Base-by-base conservation (phyloP, 2,888 invertebrate genomes). In the Drosophila anomelani region DNA sequence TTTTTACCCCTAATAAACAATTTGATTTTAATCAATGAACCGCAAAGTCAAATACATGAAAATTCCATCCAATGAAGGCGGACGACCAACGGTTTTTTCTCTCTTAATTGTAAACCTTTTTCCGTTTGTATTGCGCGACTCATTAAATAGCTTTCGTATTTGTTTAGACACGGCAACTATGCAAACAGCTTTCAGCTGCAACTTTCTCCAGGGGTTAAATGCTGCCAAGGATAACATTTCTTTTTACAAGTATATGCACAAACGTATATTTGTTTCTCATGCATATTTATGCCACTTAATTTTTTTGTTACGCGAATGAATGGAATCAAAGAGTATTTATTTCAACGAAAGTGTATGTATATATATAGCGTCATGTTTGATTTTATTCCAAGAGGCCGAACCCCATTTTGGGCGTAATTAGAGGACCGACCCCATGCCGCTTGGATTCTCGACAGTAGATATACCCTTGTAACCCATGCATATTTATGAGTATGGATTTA, bases 401-500 rank as follows among this genome's bases (percentile, higher is more conserved):
- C 67, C 51, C 67, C 60, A 15, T 60, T 68, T 56, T 41, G n/a
- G 54, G 51, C 59, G 76, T 90, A 90, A 88, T 85, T 88, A 81
- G 74, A 76, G 75, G 76, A 55, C 60, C 61, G 76, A 55, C 60
- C 60, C 58, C 69, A 54, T 66, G 9, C 34, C 15, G 10, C 20
- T 72, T 57, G 38, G 53, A 12, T 26, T 26, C 26, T 26, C 26
- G 26, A 4, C 26, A 26, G 26, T 26, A 26, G 4, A 26, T 43
- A 39, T 34, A 43, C 63, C 55, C 23, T 38, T 44, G 38, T 29
- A 5, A 38, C 39, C 60, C 53, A 85, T 90, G 89, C 83, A 89
- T 90, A 90, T 90, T 89, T 81, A 90, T 90, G 90, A 89, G 88
- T 85, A 86, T 87, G 77, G 87, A 90, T 89, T 89, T 83, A 89